Conservation (phyloP, 2,888 invertebrate genomes). For the Theodoxus fluviatilis region DNA sequence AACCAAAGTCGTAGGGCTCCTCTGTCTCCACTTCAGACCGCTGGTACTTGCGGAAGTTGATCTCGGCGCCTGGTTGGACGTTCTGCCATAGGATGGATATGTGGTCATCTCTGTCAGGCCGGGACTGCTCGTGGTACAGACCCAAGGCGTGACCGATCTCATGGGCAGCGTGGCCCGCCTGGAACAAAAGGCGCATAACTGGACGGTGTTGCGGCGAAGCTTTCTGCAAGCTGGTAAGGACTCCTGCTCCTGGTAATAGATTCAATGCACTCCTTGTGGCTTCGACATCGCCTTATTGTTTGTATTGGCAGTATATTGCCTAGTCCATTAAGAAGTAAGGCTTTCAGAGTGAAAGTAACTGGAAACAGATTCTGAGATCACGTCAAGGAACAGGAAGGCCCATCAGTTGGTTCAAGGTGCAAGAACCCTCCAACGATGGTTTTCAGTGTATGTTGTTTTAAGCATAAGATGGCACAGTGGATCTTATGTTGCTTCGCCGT, state of each 20-base stretch:
- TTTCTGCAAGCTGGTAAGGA: too few species aligned
- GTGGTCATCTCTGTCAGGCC: constrained; percentile 49
- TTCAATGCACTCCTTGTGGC: background rate
- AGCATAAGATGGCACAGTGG: too few species aligned
- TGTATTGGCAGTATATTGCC: background rate
- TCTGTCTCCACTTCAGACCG: constrained; percentile 38
- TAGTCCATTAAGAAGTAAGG: too few species aligned
- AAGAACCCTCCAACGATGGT: too few species aligned
- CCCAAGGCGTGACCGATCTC: constrained; percentile 53
- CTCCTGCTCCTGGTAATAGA: too few species aligned
- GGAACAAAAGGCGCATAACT: constrained; percentile 10
- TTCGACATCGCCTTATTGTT: background rate
- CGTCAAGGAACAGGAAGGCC: too few species aligned
- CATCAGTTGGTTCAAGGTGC: too few species aligned
- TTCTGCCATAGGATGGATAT: constrained; percentile 42
- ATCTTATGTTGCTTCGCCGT: too few species aligned
- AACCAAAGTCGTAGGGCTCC: constrained; percentile 54
- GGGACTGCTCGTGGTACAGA: constrained; percentile 55
- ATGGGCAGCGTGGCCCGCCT: constrained; percentile 50
- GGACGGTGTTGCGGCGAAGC: too few species aligned
- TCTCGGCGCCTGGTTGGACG: constrained; percentile 37
- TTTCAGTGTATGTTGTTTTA: too few species aligned
- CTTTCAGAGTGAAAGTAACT: too few species aligned
- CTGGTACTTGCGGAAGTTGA: constrained; percentile 46
- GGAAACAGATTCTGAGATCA: too few species aligned